Percentiles rank a stretch among this genome's conserved stretches.
Conservation (phyloP, 1,140 invertebrate species). For the Galleria mellonella region DNA sequence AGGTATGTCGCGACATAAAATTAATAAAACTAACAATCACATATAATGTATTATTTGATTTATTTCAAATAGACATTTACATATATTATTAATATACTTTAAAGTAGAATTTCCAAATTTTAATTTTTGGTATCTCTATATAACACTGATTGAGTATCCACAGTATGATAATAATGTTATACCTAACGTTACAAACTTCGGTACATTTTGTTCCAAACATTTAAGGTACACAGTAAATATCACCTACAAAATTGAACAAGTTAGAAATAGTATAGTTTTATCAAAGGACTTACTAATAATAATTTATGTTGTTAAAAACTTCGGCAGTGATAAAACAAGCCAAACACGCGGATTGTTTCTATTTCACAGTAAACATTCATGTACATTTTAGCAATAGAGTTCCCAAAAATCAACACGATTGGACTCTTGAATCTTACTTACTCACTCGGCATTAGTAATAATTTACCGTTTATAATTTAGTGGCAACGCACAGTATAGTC, state of each 20-base stretch:
- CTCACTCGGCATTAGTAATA: conserved; percentile 12
- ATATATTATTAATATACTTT: conserved; percentile 61
- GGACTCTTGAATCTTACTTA: conserved; percentile 4
- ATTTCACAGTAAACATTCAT: conserved; percentile 2
- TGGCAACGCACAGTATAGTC: no score
- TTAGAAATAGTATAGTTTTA: conserved; percentile 71
- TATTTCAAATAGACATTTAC: conserved; percentile 73
- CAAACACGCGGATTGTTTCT: conserved; percentile 35
- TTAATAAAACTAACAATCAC: conserved; percentile 56
- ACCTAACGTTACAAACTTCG: conserved; percentile 62
- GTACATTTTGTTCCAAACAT: conserved; percentile 69
- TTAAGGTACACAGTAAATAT: conserved; percentile 70
- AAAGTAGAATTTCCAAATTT: conserved; percentile 70
- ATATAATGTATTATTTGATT: conserved; percentile 61
- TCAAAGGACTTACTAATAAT: conserved; percentile 64
- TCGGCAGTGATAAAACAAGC: conserved; percentile 69
- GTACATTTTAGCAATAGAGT: not conserved
- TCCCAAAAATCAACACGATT: conserved; percentile 1
- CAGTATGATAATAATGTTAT: conserved; percentile 39
- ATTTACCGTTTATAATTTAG: conserved; percentile 7
- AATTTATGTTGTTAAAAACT: conserved; percentile 49
- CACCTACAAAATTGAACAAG: conserved; percentile 72
- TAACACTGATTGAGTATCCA: conserved; percentile 66
- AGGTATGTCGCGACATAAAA: no score
- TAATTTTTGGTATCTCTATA: conserved; percentile 67